Evolutionary conservation across 1,140 invertebrate species (phyloP), one percentile per base, ranked within the genome.

Genomic region (Cotesia vestalis): DNA sequence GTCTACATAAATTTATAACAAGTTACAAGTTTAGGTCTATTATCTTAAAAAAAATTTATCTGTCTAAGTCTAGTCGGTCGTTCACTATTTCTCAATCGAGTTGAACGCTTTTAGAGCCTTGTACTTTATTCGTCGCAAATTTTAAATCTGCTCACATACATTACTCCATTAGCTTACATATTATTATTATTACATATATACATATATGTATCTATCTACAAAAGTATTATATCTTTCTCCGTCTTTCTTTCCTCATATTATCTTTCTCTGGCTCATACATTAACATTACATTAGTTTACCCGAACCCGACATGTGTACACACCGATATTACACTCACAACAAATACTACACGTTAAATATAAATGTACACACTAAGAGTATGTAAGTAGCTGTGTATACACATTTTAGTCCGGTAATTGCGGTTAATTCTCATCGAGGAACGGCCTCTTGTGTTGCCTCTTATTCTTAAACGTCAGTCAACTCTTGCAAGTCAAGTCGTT

Each of bases 371-470:
- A 36, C 14, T 12, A 17, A 9, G 4, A 59, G 53, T 36, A 27
- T n/a, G 20, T 34, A 9, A 46, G 40, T 59, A 9, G 20, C 20
- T 51, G 12, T 27, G 46, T 63, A 55, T 34, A 53, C 38, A 35
- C 73, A 76, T 77, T 71, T 77, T 64, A 74, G 73, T 76, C 73
- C 71, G 75, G 81, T 82, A 82, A 83, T 84, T 84, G 81, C 77
- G 77, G 81, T 82, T 82, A 84, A 84, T 84, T 67, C 51, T 83
- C 69, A 75, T 63, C 67, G 73, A 75, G 73, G 55, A 62, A 69
- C 72, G 59, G 57, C 66, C 40, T 46, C 40, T 46, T 46, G 27
- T 27, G 27, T 27, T 27, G 40, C 40, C 40, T 55, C 51, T 52
- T 67, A 40, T 67, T 27, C 52, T 67, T 52, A 80, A 78, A 66